Conservation (phyloP, 2,113 vertebrate species). For the Caranx melampygus region DNA sequence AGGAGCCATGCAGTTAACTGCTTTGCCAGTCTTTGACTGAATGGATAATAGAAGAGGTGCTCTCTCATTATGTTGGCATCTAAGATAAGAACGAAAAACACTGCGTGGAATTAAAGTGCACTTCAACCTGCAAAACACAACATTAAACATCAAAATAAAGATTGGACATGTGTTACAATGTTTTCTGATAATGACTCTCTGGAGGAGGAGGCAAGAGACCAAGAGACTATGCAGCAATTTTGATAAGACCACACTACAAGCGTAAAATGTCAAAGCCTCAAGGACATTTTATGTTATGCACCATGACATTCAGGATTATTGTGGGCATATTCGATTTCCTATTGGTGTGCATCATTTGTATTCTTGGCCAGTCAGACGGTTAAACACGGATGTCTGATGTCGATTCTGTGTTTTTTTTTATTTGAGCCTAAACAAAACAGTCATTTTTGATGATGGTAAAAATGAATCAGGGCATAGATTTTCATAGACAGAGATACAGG, state of each 20-base stretch:
- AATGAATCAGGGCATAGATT: background rate
- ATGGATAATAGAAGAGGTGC: slow-evolving; percentile 50
- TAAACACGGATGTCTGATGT: background rate
- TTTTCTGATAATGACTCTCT: background rate
- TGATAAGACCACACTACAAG: background rate
- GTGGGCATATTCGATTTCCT: background rate
- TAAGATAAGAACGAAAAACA: slow-evolving; percentile 19
- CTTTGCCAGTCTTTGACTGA: slow-evolving; percentile 66
- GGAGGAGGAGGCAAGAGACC: background rate
- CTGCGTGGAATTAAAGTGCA: slow-evolving; percentile 9
- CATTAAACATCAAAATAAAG: background rate
- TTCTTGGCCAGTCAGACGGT: background rate
- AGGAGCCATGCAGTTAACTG: slow-evolving; percentile 64
- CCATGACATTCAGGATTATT: background rate
- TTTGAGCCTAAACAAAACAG: background rate
- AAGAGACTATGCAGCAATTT: background rate
- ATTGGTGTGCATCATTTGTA: background rate
- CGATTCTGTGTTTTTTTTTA: background rate
- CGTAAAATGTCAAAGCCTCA: background rate
- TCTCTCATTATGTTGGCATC: slow-evolving; percentile 27
- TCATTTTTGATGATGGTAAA: too few species aligned
- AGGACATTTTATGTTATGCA: background rate
- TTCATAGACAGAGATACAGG: background rate
- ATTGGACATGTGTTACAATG: background rate
- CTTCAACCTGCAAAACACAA: background rate